Evolutionary conservation across 2,797 vertebrate genomes (phyloP).

Genomic region (Pseudochromis fuscus): DNA sequence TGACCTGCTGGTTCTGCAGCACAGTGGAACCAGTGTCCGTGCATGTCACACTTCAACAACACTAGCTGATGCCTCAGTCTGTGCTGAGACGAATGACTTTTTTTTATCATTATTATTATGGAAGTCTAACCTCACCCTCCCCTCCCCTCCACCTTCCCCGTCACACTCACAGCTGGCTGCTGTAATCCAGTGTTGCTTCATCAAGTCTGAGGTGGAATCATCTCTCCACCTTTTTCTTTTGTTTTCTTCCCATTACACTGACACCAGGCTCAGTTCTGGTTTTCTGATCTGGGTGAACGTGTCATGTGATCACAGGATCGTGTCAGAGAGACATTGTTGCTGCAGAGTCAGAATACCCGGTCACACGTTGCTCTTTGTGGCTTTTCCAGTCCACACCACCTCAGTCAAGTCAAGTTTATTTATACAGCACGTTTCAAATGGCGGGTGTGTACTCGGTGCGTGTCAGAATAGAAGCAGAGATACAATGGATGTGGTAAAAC

Average conservation of each 20-base stretch:
- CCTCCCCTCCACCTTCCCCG: neutral
- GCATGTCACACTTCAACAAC: constrained; percentile 10
- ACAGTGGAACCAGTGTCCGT: neutral
- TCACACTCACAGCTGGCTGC: neutral
- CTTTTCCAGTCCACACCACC: neutral
- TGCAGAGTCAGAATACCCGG: neutral
- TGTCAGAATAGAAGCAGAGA: no score
- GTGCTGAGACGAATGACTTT: neutral
- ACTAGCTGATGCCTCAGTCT: neutral
- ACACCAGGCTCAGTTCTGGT: no score
- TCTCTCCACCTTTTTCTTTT: neutral
- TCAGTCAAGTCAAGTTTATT: no score
- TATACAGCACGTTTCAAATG: no score
- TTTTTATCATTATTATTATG: neutral
- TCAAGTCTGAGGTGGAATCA: neutral
- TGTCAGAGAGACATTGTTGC: neutral
- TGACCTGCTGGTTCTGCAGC: neutral
- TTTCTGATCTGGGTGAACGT: no score
- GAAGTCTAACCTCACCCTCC: neutral
- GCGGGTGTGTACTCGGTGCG: no score
- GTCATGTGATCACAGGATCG: no score
- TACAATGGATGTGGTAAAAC: no score
- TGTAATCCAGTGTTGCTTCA: neutral
- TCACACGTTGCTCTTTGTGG: neutral
- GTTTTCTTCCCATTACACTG: neutral